Evolutionary conservation across 2,113 vertebrate genomes (phyloP), one percentile per base, ranked within the genome.

Genomic region (Ia io): DNA sequence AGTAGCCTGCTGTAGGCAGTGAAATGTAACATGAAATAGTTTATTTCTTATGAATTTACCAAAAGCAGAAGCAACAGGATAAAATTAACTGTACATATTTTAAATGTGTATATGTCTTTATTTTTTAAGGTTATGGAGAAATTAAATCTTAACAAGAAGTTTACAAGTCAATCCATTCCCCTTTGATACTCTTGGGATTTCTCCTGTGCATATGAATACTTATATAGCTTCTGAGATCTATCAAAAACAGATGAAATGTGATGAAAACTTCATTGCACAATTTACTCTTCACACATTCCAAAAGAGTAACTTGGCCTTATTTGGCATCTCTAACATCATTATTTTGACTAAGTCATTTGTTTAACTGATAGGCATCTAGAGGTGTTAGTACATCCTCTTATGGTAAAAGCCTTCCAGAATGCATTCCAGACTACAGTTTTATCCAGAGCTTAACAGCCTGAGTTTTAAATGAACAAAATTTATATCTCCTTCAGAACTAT

Each of bases 291-390:
- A 70, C 69, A 30, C 47, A 96, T 84, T 32, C 92, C 90, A 37
- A 93, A 96, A 53, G 5, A 97, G 42, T 73, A 61, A 80, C 5
- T 70, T 90, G 44, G 18, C 61, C 93, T 97, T 96, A 95, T 91
- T 97, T 80, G 95, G 65, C 30, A 85, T 95, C 90, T 95, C 84
- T 93, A 63, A 78, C 74, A 79, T 80, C 12, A 28, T 47, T 94
- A 87, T 94, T 96, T 84, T 70, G 51, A 96, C 42, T 94, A 95
- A 92, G 84, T 87, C 86, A 90, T 95, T 95, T 97, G 92, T 74
- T 78, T 96, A 93, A 96, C 61, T 70, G 90, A 95, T 51, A 95
- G 63, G 87, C 69, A 23, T 61, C 65, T 95, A 56, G 65, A 77
- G 44, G 47, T 77, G 95, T 91, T 61, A 16, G 40, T 83, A 65